phyloP scores from a whole-genome alignment of 2,797 vertebrate genomes.

The Paguma larvata region DNA sequence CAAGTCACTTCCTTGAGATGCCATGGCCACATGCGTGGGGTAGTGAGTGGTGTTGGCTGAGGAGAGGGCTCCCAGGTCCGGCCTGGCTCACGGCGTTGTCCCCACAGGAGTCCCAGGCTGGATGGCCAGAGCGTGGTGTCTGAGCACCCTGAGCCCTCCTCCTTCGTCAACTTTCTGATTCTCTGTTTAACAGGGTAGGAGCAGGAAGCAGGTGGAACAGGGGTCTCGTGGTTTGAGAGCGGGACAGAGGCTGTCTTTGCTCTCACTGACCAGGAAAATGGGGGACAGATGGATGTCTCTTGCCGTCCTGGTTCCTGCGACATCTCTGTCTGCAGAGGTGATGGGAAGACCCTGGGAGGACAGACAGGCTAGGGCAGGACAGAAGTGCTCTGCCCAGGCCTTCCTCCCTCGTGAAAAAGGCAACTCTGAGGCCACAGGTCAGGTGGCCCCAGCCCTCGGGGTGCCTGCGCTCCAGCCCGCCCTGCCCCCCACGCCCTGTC shows the following conservation, averaged over 20 bases:
- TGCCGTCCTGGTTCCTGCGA: not conserved
- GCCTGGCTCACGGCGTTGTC: not conserved
- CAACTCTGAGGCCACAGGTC: not conserved
- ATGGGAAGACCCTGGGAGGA: not conserved
- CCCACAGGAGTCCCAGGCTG: not conserved
- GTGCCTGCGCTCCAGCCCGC: not conserved
- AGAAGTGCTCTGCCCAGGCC: not conserved
- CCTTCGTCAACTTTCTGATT: not conserved
- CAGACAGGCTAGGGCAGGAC: not conserved
- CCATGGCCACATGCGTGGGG: not conserved
- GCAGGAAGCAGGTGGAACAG: not conserved
- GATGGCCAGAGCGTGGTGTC: not conserved
- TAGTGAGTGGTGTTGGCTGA: not conserved
- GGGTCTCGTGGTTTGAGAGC: no score
- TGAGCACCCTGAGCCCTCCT: not conserved
- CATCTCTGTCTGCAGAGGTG: not conserved
- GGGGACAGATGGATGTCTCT: no score
- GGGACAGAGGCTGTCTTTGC: not conserved
- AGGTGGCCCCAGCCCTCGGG: not conserved
- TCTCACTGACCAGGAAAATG: not conserved
- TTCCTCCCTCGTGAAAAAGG: not conserved
- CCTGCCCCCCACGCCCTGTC: not conserved
- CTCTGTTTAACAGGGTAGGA: not conserved
- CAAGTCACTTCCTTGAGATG: not conserved
- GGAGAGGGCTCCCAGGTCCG: not conserved